These are phyloP conservation scores for Tor tambroides DNA, from an alignment of 2,113 vertebrate species.

Conservation along the genomic window DNA sequence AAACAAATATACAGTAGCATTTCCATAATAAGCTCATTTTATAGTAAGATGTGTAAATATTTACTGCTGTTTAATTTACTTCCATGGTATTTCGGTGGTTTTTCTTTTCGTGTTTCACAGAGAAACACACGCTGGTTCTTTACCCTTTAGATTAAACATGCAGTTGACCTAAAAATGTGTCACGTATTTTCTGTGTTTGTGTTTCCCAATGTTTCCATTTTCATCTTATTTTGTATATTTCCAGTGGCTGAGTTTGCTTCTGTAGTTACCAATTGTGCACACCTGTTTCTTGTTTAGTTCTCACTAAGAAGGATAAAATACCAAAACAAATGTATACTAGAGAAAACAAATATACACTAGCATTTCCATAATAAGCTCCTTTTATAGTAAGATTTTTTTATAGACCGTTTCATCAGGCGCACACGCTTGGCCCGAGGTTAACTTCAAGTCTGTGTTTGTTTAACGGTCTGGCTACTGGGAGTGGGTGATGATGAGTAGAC, in stretches of 20 bases:
- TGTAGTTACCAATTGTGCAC: neutral
- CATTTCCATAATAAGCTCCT: no score
- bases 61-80: constrained; percentile 72
- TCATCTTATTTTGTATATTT: neutral
- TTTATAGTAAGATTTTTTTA: no score
- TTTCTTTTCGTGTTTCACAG: neutral
- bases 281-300: neutral
- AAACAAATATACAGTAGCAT: constrained; percentile 71
- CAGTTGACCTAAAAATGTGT: neutral
- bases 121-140: neutral
- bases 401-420: no score
- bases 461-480: no score
- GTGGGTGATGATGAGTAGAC: no score
- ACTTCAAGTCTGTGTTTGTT: no score
- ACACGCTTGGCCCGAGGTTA: no score
- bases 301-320: neutral
- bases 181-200: neutral
- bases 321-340: no score
- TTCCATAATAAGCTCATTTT: constrained; percentile 69
- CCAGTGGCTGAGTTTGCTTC: neutral
- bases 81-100: constrained; percentile 15
- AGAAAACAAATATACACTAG: no score
- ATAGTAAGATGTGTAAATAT: constrained; percentile 69
- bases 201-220: neutral
- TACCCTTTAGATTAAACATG: neutral